phyloP scores from a whole-genome alignment of 2,113 vertebrate genomes.

The Indri indri region DNA sequence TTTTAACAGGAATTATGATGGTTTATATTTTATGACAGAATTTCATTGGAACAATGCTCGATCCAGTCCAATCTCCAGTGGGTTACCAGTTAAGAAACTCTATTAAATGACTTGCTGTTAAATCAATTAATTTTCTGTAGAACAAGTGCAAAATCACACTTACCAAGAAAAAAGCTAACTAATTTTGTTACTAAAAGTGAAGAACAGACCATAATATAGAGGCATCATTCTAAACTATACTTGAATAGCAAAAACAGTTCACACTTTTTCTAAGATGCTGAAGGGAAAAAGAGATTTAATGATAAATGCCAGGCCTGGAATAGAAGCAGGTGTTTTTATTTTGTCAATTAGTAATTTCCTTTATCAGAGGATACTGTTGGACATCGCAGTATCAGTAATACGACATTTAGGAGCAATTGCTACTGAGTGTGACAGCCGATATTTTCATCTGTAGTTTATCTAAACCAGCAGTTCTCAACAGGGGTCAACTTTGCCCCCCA shows the following conservation, averaged over 20 bases:
- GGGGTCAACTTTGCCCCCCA: not conserved
- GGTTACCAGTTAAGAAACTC: not conserved
- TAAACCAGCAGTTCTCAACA: not conserved
- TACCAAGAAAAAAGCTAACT: not conserved
- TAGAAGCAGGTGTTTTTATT: not conserved
- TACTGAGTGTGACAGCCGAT: not conserved
- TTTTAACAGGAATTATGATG: not conserved
- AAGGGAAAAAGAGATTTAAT: not conserved
- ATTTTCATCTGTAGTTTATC: not conserved
- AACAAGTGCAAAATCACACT: not conserved
- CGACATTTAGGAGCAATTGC: not conserved
- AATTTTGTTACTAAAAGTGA: not conserved
- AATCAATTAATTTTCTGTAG: constrained; percentile 16
- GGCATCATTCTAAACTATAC: not conserved
- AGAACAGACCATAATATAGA: constrained; percentile 2
- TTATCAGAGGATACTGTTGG: not conserved
- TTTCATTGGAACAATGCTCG: not conserved
- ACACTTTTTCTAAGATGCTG: not conserved
- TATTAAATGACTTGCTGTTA: not conserved
- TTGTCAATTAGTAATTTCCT: not conserved
- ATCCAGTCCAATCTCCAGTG: not conserved
- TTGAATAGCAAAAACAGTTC: not conserved
- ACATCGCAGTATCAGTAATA: not conserved
- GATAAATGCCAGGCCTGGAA: not conserved
- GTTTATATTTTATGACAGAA: not conserved